Evolutionary conservation across 2,797 vertebrate genomes (phyloP).

Genomic region (Zalophus californianus): DNA sequence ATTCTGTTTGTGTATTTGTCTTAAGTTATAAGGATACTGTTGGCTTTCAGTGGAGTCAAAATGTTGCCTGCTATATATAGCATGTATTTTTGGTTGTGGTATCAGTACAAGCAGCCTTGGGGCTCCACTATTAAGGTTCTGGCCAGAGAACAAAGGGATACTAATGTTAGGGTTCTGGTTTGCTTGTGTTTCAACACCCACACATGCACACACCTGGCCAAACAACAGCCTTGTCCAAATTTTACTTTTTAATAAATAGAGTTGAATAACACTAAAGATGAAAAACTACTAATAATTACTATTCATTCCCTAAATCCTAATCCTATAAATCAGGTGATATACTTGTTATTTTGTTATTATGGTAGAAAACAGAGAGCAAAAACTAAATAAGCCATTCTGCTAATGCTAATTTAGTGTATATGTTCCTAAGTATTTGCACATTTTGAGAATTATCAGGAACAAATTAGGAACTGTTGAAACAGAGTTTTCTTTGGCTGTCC

Average conservation of each 20-base stretch:
- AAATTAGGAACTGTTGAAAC: background rate
- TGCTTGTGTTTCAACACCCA: slow-evolving; percentile 46
- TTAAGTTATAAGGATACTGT: slow-evolving; percentile 31
- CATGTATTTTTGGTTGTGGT: background rate
- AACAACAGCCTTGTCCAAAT: slow-evolving; percentile 14
- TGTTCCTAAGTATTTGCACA: background rate
- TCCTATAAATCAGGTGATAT: background rate
- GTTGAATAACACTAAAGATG: slow-evolving; percentile 19
- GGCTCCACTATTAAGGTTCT: slow-evolving; percentile 25
- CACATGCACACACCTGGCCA: background rate
- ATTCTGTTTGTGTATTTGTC: slow-evolving; percentile 39
- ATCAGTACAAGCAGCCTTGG: slow-evolving; percentile 11
- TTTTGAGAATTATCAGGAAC: slow-evolving; percentile 3
- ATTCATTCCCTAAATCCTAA: background rate
- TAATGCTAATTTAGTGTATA: background rate
- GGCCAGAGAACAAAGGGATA: slow-evolving; percentile 45
- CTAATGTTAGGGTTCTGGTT: slow-evolving; percentile 33
- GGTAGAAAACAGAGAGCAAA: slow-evolving; percentile 28
- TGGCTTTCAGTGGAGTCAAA: slow-evolving; percentile 57
- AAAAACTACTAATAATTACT: slow-evolving; percentile 39
- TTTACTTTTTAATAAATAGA: slow-evolving; percentile 63
- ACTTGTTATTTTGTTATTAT: slow-evolving; percentile 43
- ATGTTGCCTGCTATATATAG: background rate
- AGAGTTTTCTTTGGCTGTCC: background rate
- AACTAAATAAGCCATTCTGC: background rate